Base-by-base conservation (phyloP, 2,888 invertebrate genomes). In the Meteorus cinctellus region DNA sequence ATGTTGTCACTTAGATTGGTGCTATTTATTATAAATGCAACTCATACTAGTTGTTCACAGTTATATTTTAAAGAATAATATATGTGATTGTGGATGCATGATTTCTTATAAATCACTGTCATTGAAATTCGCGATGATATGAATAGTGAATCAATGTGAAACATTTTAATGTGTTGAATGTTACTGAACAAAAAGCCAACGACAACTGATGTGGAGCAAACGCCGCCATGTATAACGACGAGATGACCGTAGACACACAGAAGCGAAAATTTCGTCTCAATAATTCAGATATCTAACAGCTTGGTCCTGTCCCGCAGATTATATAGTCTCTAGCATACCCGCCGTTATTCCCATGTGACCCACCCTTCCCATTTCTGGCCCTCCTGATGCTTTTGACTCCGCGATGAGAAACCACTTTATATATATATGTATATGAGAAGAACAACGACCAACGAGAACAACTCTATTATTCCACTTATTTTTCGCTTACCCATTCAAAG, bases 241-340 rank as follows among this genome's bases (percentile, higher is more conserved):
- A 88, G 87, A 88, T 86, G 88, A 88, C 87, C 88, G 85, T 86
- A 86, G 84, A 55, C 48, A 82, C 86, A 86, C 85, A 86, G 86
- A 87, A 82, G 89, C 87, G 88, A 87, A 88, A 89, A 88, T 86
- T 86, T 82, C 84, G 81, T 72, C 80, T 89, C 85, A 89, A 89
- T 89, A 89, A 89, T 89, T 89, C 88, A 89, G 85, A 78, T 81
- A 87, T 86, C 87, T 89, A 89, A 89, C 89, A 89, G 89, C 89
- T 89, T 89, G 89, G 89, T 87, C 88, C 86, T 89, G 89, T 89
- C 87, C 87, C 86, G 86, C 89, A 86, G 89, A 89, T 89, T 89
- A 89, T 89, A 89, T 83, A 89, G 85, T 84, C 85, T 81, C 83
- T 83, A 81, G 76, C 76, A 76, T 79, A 78, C 78, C 79, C 73